Base-by-base conservation (phyloP, 2,888 invertebrate species). In the Brachyptera risi region DNA sequence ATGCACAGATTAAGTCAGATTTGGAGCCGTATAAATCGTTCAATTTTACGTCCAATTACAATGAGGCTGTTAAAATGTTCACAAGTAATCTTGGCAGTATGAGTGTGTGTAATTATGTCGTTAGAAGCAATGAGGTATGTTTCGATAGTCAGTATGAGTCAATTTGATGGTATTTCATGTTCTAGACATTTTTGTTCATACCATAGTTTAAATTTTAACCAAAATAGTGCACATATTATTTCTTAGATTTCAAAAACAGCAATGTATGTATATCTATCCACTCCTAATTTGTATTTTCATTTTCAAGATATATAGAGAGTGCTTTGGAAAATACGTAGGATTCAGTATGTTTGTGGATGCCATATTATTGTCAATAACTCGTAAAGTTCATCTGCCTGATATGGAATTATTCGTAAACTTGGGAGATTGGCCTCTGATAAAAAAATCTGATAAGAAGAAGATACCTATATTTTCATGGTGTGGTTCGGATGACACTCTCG, bases 341-440 rank as follows among this genome's bases (percentile, higher is more conserved):
- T 98, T 97, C 73, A 94, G 94, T 73, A 92, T 94, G 86, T 97
- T 98, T 77, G 85, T 91, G 76, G 97, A 98, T 76, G 85, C 87
- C 47, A 86, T 94, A 62, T 75, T 98, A 26, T 73, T 92, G 49
- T 95, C 92, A 0, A 73, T 98, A 54, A 75, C 86, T 13, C 81
- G 95, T 66, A 93, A 94, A 80, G 86, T 88, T 21, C 69, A 76
- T 21, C 73, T 97, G 58, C 95, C 96, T 3, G 90, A 97, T 75
- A 77, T 91, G 69, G 96, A 97, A 74, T 84, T 97, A 70, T 88
- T 96, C 67, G 82, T 91, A 50, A 98, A 97, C 77, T 80, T 97
- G 13, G 97, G 97, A 15, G 97, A 98, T 75, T 97, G 96, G 96
- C 97, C 97, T 0, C 76, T 97, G 23, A 83, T 86, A 1, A 71